A percentile compares a stretch with the other conserved stretches of the same genome.
Conservation (phyloP, 1,140 invertebrate genomes). For the Drosophila teissieri region DNA sequence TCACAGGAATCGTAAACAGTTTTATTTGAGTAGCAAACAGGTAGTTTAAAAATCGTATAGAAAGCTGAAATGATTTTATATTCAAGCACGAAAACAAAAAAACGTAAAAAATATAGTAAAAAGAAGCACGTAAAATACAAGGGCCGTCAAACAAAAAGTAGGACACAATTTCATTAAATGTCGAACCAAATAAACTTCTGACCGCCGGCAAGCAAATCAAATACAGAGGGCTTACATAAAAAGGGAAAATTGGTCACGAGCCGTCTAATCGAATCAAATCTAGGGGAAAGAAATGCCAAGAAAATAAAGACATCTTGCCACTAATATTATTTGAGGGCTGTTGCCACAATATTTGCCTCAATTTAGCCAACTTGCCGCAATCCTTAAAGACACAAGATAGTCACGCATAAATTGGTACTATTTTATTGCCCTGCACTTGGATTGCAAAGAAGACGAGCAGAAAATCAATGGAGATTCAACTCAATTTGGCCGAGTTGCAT, state of each 20-base stretch:
- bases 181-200: conserved; percentile 15
- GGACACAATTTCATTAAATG: conserved; percentile 18
- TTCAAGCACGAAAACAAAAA: background rate
- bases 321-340: conserved; percentile 35
- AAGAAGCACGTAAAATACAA: background rate
- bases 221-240: background rate
- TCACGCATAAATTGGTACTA: conserved; percentile 32
- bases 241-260: conserved; percentile 25
- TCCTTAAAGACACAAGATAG: background rate
- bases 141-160: conserved; percentile 1
- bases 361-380: background rate
- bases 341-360: conserved; percentile 9
- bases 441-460: conserved; percentile 41
- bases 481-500: conserved; percentile 45
- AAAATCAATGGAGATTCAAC: conserved; percentile 31
- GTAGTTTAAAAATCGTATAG: background rate
- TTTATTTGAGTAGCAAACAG: background rate
- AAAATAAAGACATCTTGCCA: conserved; percentile 32
- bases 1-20: conserved; percentile 7
- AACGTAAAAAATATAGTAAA: background rate
- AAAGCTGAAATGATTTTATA: background rate
- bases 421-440: conserved; percentile 54
- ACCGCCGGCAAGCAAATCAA: conserved; percentile 30
- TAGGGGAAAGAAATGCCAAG: conserved; percentile 19
- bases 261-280: conserved; percentile 41